These are phyloP conservation scores for Vanacampus margaritifer DNA, from an alignment of 2,113 vertebrate genomes.

Conservation along the genomic window DNA sequence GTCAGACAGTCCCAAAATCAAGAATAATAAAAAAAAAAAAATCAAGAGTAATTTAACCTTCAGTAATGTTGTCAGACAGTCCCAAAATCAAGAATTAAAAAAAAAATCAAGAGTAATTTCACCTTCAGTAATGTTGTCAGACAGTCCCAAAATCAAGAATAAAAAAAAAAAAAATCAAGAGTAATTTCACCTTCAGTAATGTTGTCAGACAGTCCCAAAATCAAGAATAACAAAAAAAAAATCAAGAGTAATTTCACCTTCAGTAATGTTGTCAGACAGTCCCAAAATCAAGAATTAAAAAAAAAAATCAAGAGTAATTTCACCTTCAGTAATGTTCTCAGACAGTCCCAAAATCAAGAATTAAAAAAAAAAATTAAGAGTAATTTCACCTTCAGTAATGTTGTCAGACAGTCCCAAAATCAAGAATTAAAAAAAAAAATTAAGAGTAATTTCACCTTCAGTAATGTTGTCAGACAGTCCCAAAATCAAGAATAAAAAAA, in stretches of 20 bases:
- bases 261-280: constrained; percentile 49
- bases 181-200: constrained; percentile 67
- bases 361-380: neutral
- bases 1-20: constrained; percentile 66
- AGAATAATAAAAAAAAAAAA: too few relatives aligned
- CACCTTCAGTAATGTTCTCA: constrained; percentile 69
- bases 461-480: constrained; percentile 57
- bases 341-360: constrained; percentile 71
- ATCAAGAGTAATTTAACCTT: constrained; percentile 62
- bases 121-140: constrained; percentile 70
- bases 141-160: constrained; percentile 70
- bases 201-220: constrained; percentile 62
- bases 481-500: too few relatives aligned
- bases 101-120: neutral
- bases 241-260: constrained; percentile 62
- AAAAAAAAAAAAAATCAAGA: neutral
- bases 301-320: neutral
- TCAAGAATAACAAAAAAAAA: too few relatives aligned
- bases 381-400: constrained; percentile 66
- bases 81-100: too few relatives aligned
- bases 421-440: too few relatives aligned
- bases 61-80: constrained; percentile 49
- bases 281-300: too few relatives aligned
- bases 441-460: constrained; percentile 62
- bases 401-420: constrained; percentile 64